Conservation (phyloP, 2,797 vertebrate genomes). For the Liasis olivaceus region DNA sequence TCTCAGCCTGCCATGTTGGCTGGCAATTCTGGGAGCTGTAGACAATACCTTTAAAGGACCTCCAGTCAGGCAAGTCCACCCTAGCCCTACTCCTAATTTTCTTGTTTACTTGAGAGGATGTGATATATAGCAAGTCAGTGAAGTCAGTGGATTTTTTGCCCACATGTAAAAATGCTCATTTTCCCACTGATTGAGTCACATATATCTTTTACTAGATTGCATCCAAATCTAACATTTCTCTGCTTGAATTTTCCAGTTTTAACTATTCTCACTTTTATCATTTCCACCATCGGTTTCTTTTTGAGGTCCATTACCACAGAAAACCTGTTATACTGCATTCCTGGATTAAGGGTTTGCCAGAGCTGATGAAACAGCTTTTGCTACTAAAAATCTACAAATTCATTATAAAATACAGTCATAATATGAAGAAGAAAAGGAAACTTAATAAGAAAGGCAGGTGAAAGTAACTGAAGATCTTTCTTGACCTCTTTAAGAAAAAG, state of each 20-base stretch:
- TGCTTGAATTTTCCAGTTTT: background rate
- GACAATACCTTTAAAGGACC: background rate
- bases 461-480: background rate
- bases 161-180: background rate
- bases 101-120: background rate
- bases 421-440: background rate
- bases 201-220: background rate
- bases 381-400: constrained; percentile 3
- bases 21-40: background rate
- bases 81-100: background rate
- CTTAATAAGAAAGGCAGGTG: no score
- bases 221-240: background rate
- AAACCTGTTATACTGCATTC: background rate
- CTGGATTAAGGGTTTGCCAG: background rate
- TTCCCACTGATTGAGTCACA: background rate
- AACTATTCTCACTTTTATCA: background rate
- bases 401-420: background rate
- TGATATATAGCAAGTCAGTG: background rate
- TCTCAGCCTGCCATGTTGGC: background rate
- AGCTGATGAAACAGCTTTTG: background rate
- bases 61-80: background rate
- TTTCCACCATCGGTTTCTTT: background rate
- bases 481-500: background rate
- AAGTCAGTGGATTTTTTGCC: background rate
- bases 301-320: background rate